Evolutionary conservation across 2,888 invertebrate genomes (phyloP), one percentile per base, ranked within the genome.

Genomic region (Drosophila aldrichi): DNA sequence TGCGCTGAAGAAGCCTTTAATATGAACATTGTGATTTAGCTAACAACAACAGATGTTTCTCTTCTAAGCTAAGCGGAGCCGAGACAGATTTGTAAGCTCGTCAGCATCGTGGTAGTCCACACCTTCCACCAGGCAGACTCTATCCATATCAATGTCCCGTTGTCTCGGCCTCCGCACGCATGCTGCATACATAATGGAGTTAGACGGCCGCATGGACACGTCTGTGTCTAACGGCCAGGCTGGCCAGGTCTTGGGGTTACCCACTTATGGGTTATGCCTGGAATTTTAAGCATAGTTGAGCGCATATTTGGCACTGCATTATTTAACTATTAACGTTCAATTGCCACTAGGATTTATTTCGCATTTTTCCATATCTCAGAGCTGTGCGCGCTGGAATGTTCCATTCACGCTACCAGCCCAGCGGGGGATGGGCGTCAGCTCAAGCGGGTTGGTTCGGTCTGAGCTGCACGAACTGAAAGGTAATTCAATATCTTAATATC

Each of bases 401-500:
- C 22, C 43, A 20, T 29, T 65, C 29, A 10, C 38, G 29, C 41
- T 29, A 16, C 12, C 49, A 38, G 22, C 22, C 22, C 36, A 16
- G 36, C 10, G n/a, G 52, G 3, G 38, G 38, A 10, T n/a, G 40
- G 61, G 43, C 49, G 20, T 25, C n/a, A 20, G 43, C 38, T 61
- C 5, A 64, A 22, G 38, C 67, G 60, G 65, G 63, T 74, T 62
- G 64, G 79, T 77, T 74, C 64, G 64, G 77, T 79, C 87, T 79
- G 72, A 74, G 84, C 76, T 81, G 77, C 86, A 82, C 87, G 83
- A 85, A 82, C 78, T 79, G 72, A 79, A 87, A 84, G 85, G 84
- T 88, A 84, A 84, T 84, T 84, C 85, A 84, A 84, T 84, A 84
- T 84, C 84, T 84, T 88, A 84, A 84, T 84, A 84, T 88, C 88